Conservation (phyloP, 2,113 vertebrate genomes). For the Macrotus californicus region DNA sequence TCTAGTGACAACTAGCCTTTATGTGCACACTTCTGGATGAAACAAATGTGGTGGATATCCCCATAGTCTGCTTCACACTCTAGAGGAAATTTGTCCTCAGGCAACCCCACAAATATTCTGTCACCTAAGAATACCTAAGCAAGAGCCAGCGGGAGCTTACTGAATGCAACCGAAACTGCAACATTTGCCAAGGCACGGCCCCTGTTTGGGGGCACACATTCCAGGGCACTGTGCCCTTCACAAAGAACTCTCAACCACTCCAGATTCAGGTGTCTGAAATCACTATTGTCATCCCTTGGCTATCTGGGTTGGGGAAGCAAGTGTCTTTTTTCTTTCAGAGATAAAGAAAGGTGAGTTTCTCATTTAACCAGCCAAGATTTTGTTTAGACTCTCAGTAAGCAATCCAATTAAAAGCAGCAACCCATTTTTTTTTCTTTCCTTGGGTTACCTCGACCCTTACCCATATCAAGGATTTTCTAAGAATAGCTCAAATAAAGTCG, state of each 20-base stretch:
- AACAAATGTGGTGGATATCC: not conserved
- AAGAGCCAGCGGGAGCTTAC: not conserved
- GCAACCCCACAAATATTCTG: not conserved
- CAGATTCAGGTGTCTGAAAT: not conserved
- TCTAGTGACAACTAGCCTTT: not conserved
- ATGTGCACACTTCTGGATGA: not conserved
- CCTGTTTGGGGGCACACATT: not conserved
- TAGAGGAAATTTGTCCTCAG: not conserved
- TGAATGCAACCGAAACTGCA: rapidly evolving
- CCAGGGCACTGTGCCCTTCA: not conserved
- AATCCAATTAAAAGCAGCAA: not conserved
- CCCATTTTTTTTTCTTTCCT: not conserved
- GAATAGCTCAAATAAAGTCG: not conserved
- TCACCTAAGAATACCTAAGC: not conserved
- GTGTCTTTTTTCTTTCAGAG: not conserved
- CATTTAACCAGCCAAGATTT: not conserved
- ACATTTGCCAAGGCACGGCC: not conserved
- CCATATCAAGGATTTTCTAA: not conserved
- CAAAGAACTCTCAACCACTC: not conserved
- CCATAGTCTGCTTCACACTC: not conserved
- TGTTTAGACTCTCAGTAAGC: not conserved
- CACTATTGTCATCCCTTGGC: not conserved
- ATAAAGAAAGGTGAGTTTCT: not conserved
- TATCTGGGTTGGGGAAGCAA: not conserved
- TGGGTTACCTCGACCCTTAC: not conserved